Base-by-base conservation (phyloP, 2,888 invertebrate genomes). In the Corbicula japonica region DNA sequence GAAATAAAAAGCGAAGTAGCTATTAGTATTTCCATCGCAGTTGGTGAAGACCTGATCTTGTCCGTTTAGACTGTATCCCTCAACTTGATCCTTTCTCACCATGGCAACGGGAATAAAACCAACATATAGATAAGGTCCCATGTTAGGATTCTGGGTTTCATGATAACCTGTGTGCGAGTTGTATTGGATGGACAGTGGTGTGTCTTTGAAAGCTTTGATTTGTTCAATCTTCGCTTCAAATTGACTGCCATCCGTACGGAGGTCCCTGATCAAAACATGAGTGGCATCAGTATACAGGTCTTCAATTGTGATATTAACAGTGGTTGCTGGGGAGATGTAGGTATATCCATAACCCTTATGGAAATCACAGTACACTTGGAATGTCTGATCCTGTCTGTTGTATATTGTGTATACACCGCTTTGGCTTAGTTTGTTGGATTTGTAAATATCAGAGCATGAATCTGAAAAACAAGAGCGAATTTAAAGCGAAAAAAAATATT, bases 1-100 rank as follows among this genome's bases (percentile, higher is more conserved):
- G 41, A 66, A 69, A 15, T 69, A 48, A 48, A 78, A 78, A 21
- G 68, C 69, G 18, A 78, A 61, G 54, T 78, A 78, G 10, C 52
- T 73, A 44, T 78, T 78, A 0, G 73, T 41, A 41, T 74, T 77
- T 12, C 74, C 76, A 50, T 81, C 80, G 66, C 80, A 81, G 50
- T 81, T 81, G 1, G 12, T 26, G 58, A 76, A 81, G 10, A 61
- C 62, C 32, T 54, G 52, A 58, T 81, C 74, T 0, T 58, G 41
- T n/a, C 70, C 74, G 23, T 76, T 73, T n/a, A 62, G 52, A 21
- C 46, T 62, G 30, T 78, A 78, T 10, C 77, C 77, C 18, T 78
- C 68, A 0, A 21, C 48, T 23, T 54, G 62, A 21, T 69, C 68
- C 18, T 32, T 28, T 10, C 48, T 44, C 3, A 35, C 58, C 26